phyloP scores from a whole-genome alignment of 2,113 vertebrate genomes.

The Helogale parvula region DNA sequence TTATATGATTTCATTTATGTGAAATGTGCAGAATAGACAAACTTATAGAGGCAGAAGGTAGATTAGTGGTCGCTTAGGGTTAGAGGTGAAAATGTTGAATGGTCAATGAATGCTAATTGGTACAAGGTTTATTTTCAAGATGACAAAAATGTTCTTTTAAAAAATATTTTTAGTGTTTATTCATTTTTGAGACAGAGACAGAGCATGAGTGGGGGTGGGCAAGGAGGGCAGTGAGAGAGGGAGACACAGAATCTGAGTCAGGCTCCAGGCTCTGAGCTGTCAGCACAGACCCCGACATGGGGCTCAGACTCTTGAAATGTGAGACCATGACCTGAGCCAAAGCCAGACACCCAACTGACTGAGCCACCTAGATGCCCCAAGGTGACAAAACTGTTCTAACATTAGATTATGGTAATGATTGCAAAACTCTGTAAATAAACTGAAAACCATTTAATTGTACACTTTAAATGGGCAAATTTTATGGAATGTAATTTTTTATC shows the following conservation, averaged over 20 bases:
- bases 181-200: no score
- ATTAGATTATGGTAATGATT: background rate
- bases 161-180: no score
- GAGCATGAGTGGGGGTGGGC: no score
- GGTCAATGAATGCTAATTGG: background rate
- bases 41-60: background rate
- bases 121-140: background rate
- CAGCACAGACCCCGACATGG: no score
- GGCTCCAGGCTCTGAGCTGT: no score
- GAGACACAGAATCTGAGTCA: no score
- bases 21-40: background rate
- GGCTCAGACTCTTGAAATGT: no score
- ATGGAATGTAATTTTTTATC: background rate
- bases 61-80: background rate
- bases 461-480: background rate
- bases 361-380: background rate
- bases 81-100: background rate
- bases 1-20: background rate
- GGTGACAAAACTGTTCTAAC: background rate
- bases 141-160: background rate
- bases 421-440: background rate
- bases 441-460: background rate
- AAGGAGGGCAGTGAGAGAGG: no score
- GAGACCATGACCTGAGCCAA: no score
- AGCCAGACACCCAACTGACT: no score